These are phyloP conservation scores for Potorous gilbertii DNA, from an alignment of 2,797 vertebrate species.

Conservation along the genomic window DNA sequence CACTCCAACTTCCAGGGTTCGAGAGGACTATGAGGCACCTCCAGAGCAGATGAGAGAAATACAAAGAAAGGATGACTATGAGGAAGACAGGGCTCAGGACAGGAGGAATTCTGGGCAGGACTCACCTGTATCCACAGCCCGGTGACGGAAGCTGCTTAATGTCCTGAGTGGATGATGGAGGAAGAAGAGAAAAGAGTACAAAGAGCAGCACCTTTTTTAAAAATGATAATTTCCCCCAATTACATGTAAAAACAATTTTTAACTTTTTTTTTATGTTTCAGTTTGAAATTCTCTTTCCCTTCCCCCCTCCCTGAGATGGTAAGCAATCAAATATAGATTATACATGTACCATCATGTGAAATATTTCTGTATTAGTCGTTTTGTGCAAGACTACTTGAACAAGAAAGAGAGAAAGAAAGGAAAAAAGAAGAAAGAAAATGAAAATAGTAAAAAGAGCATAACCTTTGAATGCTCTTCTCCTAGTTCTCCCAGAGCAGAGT, in stretches of 20 bases:
- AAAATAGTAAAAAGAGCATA: neutral
- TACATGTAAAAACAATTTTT: neutral
- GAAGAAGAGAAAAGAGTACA: neutral
- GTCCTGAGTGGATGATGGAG: too few relatives aligned
- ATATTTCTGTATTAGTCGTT: too few relatives aligned
- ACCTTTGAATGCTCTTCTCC: neutral
- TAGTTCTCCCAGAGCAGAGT: neutral
- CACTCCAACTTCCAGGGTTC: constrained; percentile 28
- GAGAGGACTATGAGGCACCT: constrained; percentile 46
- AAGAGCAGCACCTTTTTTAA: neutral
- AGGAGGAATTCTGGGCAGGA: neutral
- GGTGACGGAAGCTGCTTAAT: neutral
- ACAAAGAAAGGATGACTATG: neutral
- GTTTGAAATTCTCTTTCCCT: too few relatives aligned
- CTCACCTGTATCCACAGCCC: neutral
- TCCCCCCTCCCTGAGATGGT: neutral
- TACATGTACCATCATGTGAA: too few relatives aligned
- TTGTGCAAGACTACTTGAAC: too few relatives aligned
- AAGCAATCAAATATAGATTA: too few relatives aligned
- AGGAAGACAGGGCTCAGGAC: constrained; percentile 12
- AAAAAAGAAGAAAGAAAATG: too few relatives aligned
- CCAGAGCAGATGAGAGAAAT: constrained; percentile 42
- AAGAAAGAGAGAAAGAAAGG: too few relatives aligned
- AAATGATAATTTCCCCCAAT: neutral
- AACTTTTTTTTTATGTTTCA: too few relatives aligned